phyloP scores from a whole-genome alignment of 2,888 invertebrate species.

The Lasiommata megera region DNA sequence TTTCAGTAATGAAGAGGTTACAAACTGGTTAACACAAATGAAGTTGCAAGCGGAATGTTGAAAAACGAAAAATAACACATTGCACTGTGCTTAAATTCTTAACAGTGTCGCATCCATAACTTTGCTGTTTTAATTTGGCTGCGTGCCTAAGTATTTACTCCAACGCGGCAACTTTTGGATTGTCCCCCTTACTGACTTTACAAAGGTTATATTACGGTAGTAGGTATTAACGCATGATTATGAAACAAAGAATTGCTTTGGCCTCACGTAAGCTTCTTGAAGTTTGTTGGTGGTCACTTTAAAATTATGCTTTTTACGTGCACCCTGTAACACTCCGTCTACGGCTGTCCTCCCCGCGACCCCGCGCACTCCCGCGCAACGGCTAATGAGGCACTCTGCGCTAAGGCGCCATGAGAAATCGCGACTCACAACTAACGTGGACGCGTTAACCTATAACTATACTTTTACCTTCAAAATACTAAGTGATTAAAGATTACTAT shows the following conservation, averaged over 20 bases:
- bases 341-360: too few species aligned
- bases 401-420: too few species aligned
- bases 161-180: slow-evolving; percentile 17
- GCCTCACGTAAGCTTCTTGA: background rate
- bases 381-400: too few species aligned
- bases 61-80: slow-evolving; percentile 12
- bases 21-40: slow-evolving; percentile 8
- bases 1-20: slow-evolving; percentile 3
- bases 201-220: slow-evolving; percentile 5
- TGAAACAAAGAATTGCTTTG: background rate
- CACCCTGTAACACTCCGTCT: too few species aligned
- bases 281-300: too few species aligned
- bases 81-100: slow-evolving; percentile 14
- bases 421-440: too few species aligned
- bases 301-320: too few species aligned
- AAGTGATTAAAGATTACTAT: too few species aligned
- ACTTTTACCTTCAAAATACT: too few species aligned
- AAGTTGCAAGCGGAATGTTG: background rate
- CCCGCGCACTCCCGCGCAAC: too few species aligned
- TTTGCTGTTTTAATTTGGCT: slow-evolving; percentile 29
- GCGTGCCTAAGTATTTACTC: slow-evolving; percentile 35
- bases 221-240: slow-evolving; percentile 6
- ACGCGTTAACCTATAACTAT: too few species aligned
- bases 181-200: slow-evolving; percentile 6
- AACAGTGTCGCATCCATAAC: slow-evolving; percentile 20